phyloP scores from a whole-genome alignment of 2,113 vertebrate genomes.

The Perca flavescens region DNA sequence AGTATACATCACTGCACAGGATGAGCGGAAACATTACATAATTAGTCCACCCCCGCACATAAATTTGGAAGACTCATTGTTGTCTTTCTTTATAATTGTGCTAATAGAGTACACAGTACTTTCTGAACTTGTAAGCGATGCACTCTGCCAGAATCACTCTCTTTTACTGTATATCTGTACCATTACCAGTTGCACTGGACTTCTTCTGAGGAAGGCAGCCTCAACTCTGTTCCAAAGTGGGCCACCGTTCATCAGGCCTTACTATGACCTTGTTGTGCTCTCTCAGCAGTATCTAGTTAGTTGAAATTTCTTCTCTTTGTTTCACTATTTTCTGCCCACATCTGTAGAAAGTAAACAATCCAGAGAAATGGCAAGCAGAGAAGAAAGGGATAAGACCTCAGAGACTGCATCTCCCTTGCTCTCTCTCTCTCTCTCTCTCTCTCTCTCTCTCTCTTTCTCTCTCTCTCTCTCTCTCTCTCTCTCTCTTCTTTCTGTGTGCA shows the following conservation, averaged over 20 bases:
- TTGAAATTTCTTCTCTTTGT: conserved; percentile 70
- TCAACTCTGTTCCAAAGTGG: conserved; percentile 31
- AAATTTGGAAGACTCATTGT: background rate
- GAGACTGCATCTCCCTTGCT: conserved; percentile 53
- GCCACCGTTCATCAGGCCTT: conserved; percentile 52
- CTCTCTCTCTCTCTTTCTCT: conserved; percentile 17
- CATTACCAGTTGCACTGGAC: conserved; percentile 33
- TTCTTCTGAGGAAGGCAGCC: conserved; percentile 20
- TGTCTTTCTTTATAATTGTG: background rate
- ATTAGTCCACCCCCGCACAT: background rate
- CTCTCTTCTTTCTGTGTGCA: conserved; percentile 44
- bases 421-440: background rate
- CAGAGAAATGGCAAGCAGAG: conserved; percentile 66
- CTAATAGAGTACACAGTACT: conserved; percentile 5
- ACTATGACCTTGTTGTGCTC: conserved; percentile 67
- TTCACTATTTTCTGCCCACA: conserved; percentile 67
- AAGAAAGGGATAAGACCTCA: conserved; percentile 64
- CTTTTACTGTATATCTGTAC: conserved; percentile 7
- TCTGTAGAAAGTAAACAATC: conserved; percentile 76
- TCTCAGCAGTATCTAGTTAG: conserved; percentile 63
- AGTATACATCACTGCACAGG: background rate
- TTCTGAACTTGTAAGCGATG: background rate
- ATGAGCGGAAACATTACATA: conserved; percentile 12
- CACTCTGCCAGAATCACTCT: conserved; percentile 5
- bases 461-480: conserved; percentile 16